Percentiles rank a stretch among this genome's conserved stretches.
Conservation (phyloP, 2,797 vertebrate species). For the Scomberomorus guttatus region DNA sequence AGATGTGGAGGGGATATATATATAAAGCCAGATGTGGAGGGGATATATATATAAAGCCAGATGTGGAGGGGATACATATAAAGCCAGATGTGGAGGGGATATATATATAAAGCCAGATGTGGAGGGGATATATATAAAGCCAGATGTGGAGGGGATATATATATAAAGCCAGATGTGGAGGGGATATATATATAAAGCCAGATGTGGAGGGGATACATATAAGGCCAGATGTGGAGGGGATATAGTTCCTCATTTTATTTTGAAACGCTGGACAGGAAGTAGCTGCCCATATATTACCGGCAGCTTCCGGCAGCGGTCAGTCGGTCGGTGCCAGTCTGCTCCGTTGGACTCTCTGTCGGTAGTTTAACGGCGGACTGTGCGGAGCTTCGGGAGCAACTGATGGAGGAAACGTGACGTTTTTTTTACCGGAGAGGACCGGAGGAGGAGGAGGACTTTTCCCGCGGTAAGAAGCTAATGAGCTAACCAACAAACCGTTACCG, state of each 20-base stretch:
- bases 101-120: too few relatives aligned
- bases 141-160: too few relatives aligned
- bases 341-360: constrained; percentile 29
- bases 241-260: neutral
- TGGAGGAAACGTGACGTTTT: constrained; percentile 49
- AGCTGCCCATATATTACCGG: accelerated
- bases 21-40: too few relatives aligned
- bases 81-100: too few relatives aligned
- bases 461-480: constrained; percentile 33
- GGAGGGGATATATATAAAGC: too few relatives aligned
- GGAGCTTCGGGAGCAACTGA: neutral
- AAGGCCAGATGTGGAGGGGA: too few relatives aligned
- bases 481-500: neutral
- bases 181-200: too few relatives aligned
- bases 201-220: too few relatives aligned
- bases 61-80: too few relatives aligned
- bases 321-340: neutral
- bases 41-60: too few relatives aligned
- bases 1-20: too few relatives aligned
- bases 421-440: constrained; percentile 5
- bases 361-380: neutral
- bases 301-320: neutral
- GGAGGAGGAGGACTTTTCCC: constrained; percentile 24
- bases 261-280: constrained; percentile 13
- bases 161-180: too few relatives aligned